Evolutionary conservation across 1,140 invertebrate species (phyloP).

Genomic region (Drosophila takahashii): DNA sequence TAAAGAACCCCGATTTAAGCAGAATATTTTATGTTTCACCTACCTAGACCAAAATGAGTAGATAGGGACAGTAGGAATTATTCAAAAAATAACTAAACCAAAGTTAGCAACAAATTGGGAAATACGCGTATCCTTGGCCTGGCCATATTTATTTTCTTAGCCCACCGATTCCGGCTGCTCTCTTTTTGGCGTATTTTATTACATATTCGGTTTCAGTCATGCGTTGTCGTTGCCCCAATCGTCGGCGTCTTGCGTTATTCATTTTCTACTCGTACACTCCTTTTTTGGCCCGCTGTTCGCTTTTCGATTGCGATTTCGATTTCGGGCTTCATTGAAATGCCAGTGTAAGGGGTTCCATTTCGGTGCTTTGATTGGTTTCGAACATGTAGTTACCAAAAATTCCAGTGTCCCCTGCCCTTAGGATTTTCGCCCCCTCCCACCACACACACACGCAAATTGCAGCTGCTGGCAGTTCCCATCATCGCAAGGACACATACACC

Average conservation of each 20-base stretch:
- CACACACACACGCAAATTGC: constrained; percentile 41
- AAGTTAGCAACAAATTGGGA: too few relatives aligned
- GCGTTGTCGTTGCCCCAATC: constrained; percentile 35
- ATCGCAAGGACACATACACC: constrained; percentile 2
- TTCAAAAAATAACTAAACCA: too few relatives aligned
- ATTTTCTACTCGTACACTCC: constrained; percentile 44
- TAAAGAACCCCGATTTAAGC: too few relatives aligned
- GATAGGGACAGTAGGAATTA: too few relatives aligned
- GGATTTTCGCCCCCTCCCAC: not conserved
- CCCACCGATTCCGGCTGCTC: constrained; percentile 34
- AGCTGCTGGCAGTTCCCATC: constrained; percentile 66
- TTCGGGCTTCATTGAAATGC: constrained; percentile 55
- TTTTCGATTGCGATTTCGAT: constrained; percentile 30
- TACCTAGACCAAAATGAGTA: too few relatives aligned
- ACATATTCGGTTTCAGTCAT: constrained; percentile 71
- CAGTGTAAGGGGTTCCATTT: constrained; percentile 73
- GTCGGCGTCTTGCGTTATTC: constrained; percentile 69
- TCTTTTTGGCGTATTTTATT: constrained; percentile 60
- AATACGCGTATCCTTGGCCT: constrained; percentile 12
- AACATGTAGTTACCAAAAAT: constrained; percentile 59
- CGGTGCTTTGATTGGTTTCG: constrained; percentile 70
- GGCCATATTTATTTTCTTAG: constrained; percentile 37
- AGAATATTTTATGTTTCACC: too few relatives aligned
- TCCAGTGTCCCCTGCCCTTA: constrained; percentile 30
- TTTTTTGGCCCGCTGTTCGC: not conserved